phyloP scores from a whole-genome alignment of 2,888 invertebrate species.

The Eilema caniola region DNA sequence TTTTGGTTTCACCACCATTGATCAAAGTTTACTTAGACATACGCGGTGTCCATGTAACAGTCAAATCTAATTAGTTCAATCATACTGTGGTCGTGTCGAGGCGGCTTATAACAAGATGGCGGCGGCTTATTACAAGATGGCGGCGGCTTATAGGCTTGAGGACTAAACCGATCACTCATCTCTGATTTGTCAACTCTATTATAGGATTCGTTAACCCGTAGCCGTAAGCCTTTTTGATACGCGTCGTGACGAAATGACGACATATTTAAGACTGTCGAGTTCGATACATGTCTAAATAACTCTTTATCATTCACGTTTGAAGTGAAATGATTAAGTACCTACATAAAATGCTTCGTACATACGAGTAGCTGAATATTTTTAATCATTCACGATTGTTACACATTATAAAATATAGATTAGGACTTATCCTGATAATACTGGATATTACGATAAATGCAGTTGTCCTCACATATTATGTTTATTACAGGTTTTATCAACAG shows the following conservation, averaged over 20 bases:
- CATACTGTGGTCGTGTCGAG: background rate
- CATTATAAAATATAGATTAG: background rate
- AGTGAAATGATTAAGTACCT: background rate
- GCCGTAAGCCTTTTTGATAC: background rate
- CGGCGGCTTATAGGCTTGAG: background rate
- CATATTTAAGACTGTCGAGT: background rate
- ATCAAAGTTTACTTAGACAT: background rate
- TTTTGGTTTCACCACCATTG: background rate
- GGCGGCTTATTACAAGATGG: conserved; percentile 1
- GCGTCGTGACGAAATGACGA: background rate
- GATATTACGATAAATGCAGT: background rate
- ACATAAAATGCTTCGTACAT: background rate
- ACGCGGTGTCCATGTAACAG: background rate
- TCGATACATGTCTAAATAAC: background rate
- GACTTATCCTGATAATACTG: background rate
- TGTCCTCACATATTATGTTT: too few relatives aligned
- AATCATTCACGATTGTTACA: background rate
- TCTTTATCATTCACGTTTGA: background rate
- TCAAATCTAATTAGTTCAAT: conserved; percentile 1
- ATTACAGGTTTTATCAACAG: background rate
- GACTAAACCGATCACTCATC: background rate
- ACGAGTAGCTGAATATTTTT: background rate
- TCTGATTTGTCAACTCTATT: conserved; percentile 1
- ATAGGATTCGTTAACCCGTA: background rate
- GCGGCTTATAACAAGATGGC: conserved; percentile 3